Percentiles rank a stretch among this genome's conserved stretches.
These are phyloP conservation scores for Lepidochrysops patricia DNA, from an alignment of 2,888 invertebrate species.

Conservation along the genomic window DNA sequence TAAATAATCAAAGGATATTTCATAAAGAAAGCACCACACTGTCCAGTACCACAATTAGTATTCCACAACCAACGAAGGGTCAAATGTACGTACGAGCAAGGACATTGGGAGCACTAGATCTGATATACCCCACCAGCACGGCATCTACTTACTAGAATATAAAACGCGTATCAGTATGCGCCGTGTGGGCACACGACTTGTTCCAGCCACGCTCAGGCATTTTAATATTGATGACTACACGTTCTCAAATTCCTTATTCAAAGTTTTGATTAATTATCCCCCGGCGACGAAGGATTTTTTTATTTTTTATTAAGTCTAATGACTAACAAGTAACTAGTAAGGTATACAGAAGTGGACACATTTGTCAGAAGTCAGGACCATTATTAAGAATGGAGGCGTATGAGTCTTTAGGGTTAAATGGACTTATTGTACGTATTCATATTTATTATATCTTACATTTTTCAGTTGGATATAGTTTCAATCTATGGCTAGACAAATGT, in stretches of 20 bases:
- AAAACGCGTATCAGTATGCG: slow-evolving; percentile 60
- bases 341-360: not conserved
- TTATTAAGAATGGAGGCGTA: not conserved
- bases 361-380: not conserved
- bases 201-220: slow-evolving; percentile 48
- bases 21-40: too few species aligned
- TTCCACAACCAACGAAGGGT: slow-evolving; percentile 24
- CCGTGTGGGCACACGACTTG: slow-evolving; percentile 56
- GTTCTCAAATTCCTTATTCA: slow-evolving; percentile 10
- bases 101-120: slow-evolving; percentile 33
- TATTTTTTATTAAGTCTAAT: not conserved
- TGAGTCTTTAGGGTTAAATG: not conserved
- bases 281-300: not conserved
- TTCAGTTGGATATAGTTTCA: not conserved
- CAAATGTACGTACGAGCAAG: slow-evolving; percentile 31
- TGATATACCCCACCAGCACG: slow-evolving; percentile 37
- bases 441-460: too few species aligned
- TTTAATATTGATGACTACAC: slow-evolving; percentile 61
- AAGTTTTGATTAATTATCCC: slow-evolving; percentile 3
- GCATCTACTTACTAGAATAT: slow-evolving; percentile 55
- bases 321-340: too few species aligned
- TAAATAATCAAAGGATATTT: not conserved
- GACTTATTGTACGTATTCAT: not conserved
- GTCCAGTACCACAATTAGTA: slow-evolving; percentile 19
- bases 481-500: not conserved